phyloP scores from a whole-genome alignment of 2,888 invertebrate genomes.

The Dexiosoma caninum region DNA sequence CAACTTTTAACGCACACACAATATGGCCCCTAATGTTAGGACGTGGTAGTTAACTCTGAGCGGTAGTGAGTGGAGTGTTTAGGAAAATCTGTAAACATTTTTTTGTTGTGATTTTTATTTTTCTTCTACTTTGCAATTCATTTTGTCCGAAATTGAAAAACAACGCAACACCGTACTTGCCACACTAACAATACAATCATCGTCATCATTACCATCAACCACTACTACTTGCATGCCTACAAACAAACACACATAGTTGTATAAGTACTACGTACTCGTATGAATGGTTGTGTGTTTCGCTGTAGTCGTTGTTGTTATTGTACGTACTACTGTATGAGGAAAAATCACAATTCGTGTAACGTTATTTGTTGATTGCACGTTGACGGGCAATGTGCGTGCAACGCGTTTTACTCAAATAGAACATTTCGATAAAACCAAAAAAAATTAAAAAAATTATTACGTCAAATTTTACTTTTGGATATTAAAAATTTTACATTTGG shows the following conservation, averaged over 20 bases:
- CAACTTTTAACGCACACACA: conserved; percentile 31
- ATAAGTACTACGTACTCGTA: not conserved
- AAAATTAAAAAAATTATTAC: conserved; percentile 14
- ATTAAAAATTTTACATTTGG: not conserved
- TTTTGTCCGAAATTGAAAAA: conserved; percentile 51
- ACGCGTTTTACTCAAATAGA: conserved; percentile 64
- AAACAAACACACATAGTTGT: conserved; percentile 54
- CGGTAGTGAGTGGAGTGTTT: conserved; percentile 46
- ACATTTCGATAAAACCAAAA: conserved; percentile 47
- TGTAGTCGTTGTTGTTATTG: conserved; percentile 7
- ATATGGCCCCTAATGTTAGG: not conserved
- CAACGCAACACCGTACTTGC: conserved; percentile 46
- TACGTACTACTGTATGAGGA: conserved; percentile 48
- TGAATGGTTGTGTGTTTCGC: conserved; percentile 9
- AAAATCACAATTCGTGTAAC: conserved; percentile 64
- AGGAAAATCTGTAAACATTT: conserved; percentile 43
- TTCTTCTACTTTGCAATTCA: conserved; percentile 30
- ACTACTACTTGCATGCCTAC: conserved; percentile 46
- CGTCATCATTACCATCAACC: conserved; percentile 28
- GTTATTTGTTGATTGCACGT: conserved; percentile 77
- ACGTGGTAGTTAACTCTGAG: conserved; percentile 32
- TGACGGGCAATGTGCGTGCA: conserved; percentile 71
- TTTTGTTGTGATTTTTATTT: conserved; percentile 7
- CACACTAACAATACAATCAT: conserved; percentile 58
- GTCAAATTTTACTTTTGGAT: conserved; percentile 8